Conservation (phyloP, 2,113 vertebrate genomes). For the Oryzias woworae region DNA sequence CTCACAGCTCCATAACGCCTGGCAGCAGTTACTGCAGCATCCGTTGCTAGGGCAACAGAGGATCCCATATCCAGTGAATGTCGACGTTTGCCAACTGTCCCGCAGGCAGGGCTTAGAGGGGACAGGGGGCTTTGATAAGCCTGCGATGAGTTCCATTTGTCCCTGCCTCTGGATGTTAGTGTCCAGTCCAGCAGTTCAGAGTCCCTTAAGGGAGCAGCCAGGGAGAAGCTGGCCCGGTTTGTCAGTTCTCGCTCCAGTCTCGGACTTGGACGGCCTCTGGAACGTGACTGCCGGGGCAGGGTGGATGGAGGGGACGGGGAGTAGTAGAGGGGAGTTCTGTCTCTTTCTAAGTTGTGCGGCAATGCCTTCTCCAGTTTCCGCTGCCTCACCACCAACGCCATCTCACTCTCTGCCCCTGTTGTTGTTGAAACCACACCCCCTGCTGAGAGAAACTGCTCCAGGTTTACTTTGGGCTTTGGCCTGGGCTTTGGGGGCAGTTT, state of each 20-base stretch:
- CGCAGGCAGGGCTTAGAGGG: slow-evolving; percentile 45
- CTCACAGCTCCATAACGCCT: slow-evolving; percentile 68
- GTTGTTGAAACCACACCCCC: slow-evolving; percentile 64
- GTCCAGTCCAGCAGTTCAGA: slow-evolving; percentile 66
- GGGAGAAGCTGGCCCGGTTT: slow-evolving; percentile 68
- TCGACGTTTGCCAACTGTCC: slow-evolving; percentile 79
- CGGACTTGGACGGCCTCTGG: slow-evolving; percentile 57
- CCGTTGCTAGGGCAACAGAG: slow-evolving; percentile 62
- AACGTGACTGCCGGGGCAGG: slow-evolving; percentile 64
- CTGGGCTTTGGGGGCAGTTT: slow-evolving; percentile 69
- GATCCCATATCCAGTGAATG: slow-evolving; percentile 87
- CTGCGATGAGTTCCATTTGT: slow-evolving; percentile 77
- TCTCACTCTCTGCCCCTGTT: slow-evolving; percentile 49
- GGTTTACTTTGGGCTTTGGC: slow-evolving; percentile 70
- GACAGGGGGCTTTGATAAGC: slow-evolving; percentile 74
- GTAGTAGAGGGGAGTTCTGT: slow-evolving; percentile 72
- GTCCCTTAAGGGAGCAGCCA: slow-evolving; percentile 68
- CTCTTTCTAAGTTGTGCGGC: slow-evolving; percentile 62
- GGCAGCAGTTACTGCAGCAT: slow-evolving; percentile 57
- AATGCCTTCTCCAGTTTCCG: slow-evolving; percentile 61
- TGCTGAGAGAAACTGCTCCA: slow-evolving; percentile 70
- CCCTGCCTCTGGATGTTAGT: slow-evolving; percentile 45
- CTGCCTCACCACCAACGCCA: slow-evolving; percentile 65
- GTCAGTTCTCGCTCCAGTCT: slow-evolving; percentile 64
- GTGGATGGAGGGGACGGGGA: slow-evolving; percentile 70